Evolutionary conservation across 2,888 invertebrate genomes (phyloP), one percentile per base, ranked within the genome.

Genomic region (Andrena hattorfiana): DNA sequence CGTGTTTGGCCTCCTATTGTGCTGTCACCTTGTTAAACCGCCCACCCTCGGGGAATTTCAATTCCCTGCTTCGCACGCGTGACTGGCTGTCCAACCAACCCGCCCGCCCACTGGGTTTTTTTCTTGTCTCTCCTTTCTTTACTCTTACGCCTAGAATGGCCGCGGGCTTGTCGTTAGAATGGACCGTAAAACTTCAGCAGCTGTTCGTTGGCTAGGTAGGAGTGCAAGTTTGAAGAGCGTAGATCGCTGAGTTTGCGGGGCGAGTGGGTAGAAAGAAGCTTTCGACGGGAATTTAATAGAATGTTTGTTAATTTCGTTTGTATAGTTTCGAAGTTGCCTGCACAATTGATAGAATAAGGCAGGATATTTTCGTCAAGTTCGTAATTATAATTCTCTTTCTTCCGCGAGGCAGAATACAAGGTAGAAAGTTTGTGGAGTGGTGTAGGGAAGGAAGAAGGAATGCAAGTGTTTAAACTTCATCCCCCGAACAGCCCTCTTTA

Each of bases 51-150:
- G 51, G 70, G 54, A 62, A 68, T 71, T 60, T 35, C 28, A 26
- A 28, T 78, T 54, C 13, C 42, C n/a, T 32, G 66, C 20, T 56
- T 63, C 54, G 60, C 74, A 63, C 81, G 70, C 81, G 80, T 23
- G 66, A 62, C 48, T 59, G 16, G 8, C 48, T 20, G 32, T 42
- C 66, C 73, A 28, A 56, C 16, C 51, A 13, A 23, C 42, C 60
- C 23, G 16, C 16, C n/a, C 28, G 42, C n/a, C 60, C 42, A 30
- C 23, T 10, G 2, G 67, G 23, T 66, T 30, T 56, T 69, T 69
- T 49, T 64, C 81, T 59, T 69, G 51, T 54, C 59, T n/a, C n/a
- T 71, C 51, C 71, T 72, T 76, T 81, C 82, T 76, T 76, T 60
- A 68, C 71, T 68, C 71, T 71, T 56, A 20, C 74, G 56, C 23